Base-by-base conservation (phyloP, 2,113 vertebrate genomes). In the Prunella fulvescens region DNA sequence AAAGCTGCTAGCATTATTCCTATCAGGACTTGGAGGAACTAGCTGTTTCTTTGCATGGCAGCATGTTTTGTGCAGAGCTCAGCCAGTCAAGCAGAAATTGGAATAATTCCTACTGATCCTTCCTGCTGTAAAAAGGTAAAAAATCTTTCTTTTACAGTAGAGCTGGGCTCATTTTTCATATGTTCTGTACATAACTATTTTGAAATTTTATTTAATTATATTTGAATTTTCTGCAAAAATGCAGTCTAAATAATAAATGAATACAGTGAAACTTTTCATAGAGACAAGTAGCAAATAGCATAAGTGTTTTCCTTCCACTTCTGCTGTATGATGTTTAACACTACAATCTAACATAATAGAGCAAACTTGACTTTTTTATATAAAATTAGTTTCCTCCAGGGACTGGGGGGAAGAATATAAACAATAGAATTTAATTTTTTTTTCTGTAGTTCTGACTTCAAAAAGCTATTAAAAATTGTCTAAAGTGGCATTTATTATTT, bases 371-470 rank as follows among this genome's bases (percentile, higher is more conserved):
- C 14, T 33, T 74, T 84, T 81, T 79, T 3, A 61, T 33, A 19
- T 13, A 73, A 47, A 54, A 69, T 39, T 69, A 39, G 54, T 84
- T 83, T 65, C 10, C n/a, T 70, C 11, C 25, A 48, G 10, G 5
- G 19, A 44, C 13, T 5, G 12, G 14, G 12, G 10, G 28, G 8
- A 1, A 1, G 9, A 10, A 15, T 13, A 28, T 10, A 28, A 60
- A 51, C 26, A 73, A 16, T 1, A 64, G 5, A 3, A 23, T 67
- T 69, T 31, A 23, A 11, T 11, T 54, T 60, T 40, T 40, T 71
- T 76, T 57, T 26, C 31, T 25, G 16, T 54, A 77, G 7, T 39
- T 82, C 37, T 70, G 26, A 65, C 45, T 48, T 53, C 17, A 31
- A 60, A 66, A 56, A 73, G 3, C 4, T 37, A 56, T 61, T 65